These are phyloP conservation scores for Rhabdomys pumilio DNA, from an alignment of 2,797 vertebrate genomes.

Conservation along the genomic window DNA sequence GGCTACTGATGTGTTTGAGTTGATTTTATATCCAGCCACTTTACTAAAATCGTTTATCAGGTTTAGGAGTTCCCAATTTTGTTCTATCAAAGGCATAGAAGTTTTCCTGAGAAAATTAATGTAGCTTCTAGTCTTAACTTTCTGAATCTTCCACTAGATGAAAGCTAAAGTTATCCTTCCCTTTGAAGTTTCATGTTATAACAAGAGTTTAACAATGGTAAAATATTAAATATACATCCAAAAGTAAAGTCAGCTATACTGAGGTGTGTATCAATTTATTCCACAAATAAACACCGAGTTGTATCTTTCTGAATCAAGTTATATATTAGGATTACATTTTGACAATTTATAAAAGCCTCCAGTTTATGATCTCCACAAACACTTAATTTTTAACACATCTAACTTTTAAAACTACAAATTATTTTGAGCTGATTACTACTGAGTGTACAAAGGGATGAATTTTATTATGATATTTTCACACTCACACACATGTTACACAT, in stretches of 20 bases:
- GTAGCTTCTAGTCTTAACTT: neutral
- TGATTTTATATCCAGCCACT: too few species aligned
- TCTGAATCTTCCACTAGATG: neutral
- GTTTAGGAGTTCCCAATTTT: neutral
- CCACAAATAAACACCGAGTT: neutral
- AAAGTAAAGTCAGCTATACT: neutral
- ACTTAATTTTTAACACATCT: neutral
- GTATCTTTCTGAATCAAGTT: neutral
- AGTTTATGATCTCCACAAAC: neutral
- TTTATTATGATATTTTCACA: too few species aligned
- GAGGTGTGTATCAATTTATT: neutral
- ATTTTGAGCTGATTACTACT: too few species aligned
- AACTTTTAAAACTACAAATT: neutral
- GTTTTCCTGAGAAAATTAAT: neutral
- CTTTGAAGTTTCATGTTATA: neutral
- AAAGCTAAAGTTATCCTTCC: neutral
- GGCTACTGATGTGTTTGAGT: too few species aligned
- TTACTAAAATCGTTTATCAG: too few species aligned
- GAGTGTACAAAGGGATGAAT: too few species aligned
- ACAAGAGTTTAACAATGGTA: neutral
- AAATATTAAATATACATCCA: neutral
- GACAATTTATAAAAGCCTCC: neutral
- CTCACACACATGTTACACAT: too few species aligned
- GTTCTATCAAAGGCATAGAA: neutral
- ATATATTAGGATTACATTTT: neutral